Conservation (phyloP, 2,888 invertebrate genomes). For the Linyphia triangularis region DNA sequence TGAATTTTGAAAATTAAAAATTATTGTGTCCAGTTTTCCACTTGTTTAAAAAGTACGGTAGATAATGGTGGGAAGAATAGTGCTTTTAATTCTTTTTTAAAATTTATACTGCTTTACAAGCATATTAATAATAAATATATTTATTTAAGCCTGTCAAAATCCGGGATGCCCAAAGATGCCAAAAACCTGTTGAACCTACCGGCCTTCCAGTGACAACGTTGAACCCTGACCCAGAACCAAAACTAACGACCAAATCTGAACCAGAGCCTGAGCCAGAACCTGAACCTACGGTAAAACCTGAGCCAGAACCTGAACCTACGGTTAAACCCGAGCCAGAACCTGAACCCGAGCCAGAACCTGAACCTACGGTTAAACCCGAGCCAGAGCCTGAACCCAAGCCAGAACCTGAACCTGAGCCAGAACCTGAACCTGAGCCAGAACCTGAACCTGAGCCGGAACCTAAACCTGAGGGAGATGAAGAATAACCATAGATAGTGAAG, state of each 20-base stretch:
- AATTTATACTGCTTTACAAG: too few species aligned
- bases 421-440: conserved; percentile 11
- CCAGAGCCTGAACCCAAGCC: conserved; percentile 10
- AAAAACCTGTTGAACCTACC: background rate
- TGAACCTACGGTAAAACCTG: background rate
- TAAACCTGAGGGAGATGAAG: background rate
- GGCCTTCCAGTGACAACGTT: background rate
- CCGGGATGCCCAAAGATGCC: background rate
- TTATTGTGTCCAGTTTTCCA: too few species aligned
- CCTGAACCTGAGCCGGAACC: conserved; percentile 16
- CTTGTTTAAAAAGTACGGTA: too few species aligned
- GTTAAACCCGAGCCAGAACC: background rate
- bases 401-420: background rate
- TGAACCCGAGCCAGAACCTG: background rate
- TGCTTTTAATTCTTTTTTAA: too few species aligned
- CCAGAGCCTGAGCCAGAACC: background rate
- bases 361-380: background rate
- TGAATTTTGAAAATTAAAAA: too few species aligned
- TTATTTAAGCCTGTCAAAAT: background rate
- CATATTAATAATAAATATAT: too few species aligned
- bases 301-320: background rate
- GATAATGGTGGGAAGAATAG: too few species aligned
- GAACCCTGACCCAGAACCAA: background rate
- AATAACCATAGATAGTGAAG: too few species aligned
- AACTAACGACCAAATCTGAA: too few species aligned